These are phyloP conservation scores for Sciurus vulgaris DNA, from an alignment of 2,797 vertebrate genomes.

Conservation along the genomic window DNA sequence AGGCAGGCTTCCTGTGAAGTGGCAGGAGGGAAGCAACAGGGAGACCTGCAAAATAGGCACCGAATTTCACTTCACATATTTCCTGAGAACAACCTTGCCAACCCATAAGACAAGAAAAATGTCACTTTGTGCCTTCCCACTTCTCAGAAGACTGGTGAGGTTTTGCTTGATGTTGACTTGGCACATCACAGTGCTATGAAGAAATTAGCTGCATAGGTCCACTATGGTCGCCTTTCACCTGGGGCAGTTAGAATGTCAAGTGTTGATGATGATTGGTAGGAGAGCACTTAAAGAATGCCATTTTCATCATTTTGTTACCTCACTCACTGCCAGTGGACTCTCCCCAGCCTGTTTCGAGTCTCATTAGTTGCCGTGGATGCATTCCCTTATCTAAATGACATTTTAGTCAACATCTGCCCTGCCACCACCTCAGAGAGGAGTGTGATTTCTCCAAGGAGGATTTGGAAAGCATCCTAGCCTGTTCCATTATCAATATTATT, in stretches of 20 bases:
- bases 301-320: slow-evolving; percentile 49
- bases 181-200: neutral
- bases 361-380: slow-evolving; percentile 79
- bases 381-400: slow-evolving; percentile 67
- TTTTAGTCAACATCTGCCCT: slow-evolving; percentile 79
- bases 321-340: slow-evolving; percentile 42
- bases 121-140: neutral
- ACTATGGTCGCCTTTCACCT: slow-evolving; percentile 33
- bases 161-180: neutral
- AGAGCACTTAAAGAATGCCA: slow-evolving; percentile 62
- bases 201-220: slow-evolving; percentile 44
- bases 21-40: fast-evolving
- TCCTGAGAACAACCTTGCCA: neutral
- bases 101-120: slow-evolving; percentile 28
- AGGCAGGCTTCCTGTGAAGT: neutral
- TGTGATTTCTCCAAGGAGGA: slow-evolving; percentile 77
- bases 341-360: slow-evolving; percentile 15
- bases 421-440: slow-evolving; percentile 50
- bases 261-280: slow-evolving; percentile 27
- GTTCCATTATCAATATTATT: slow-evolving; percentile 55
- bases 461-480: slow-evolving; percentile 21
- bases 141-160: slow-evolving; percentile 33
- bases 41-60: neutral
- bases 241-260: slow-evolving; percentile 46
- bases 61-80: neutral